phyloP scores from a whole-genome alignment of 2,888 invertebrate genomes.

The Laspeyria flexula region DNA sequence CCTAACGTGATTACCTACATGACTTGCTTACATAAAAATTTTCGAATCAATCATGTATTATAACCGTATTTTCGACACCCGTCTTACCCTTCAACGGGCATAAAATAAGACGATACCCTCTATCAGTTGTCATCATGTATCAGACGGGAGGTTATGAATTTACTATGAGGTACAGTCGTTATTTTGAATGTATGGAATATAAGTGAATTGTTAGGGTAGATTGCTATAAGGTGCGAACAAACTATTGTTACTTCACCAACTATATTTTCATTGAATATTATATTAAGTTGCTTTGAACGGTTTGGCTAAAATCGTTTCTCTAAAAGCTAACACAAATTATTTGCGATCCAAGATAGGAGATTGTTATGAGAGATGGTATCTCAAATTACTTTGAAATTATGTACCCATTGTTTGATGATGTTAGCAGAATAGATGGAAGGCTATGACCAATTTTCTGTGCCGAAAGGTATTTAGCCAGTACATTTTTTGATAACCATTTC shows the following conservation, averaged over 20 bases:
- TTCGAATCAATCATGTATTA: slow-evolving; percentile 1
- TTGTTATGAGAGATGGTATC: no score
- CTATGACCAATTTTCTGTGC: no score
- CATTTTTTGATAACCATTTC: no score
- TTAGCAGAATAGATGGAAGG: no score
- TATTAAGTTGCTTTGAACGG: background rate
- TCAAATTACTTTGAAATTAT: no score
- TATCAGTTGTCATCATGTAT: slow-evolving; percentile 38
- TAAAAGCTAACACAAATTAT: background rate
- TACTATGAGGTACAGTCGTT: slow-evolving; percentile 22
- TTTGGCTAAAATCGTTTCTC: background rate
- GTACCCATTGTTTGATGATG: no score
- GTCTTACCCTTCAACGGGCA: slow-evolving; percentile 21
- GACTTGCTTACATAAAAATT: slow-evolving; percentile 25
- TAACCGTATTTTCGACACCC: background rate
- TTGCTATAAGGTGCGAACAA: background rate
- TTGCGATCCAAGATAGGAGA: background rate
- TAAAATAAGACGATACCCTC: slow-evolving; percentile 35
- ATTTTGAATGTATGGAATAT: slow-evolving; percentile 19
- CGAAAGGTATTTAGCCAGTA: no score
- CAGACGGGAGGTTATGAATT: slow-evolving; percentile 33
- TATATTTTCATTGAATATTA: background rate
- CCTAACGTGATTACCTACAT: slow-evolving; percentile 25
- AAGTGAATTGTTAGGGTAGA: slow-evolving; percentile 9
- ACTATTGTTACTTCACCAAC: slow-evolving; percentile 1